Conservation (phyloP, 2,888 invertebrate genomes). For the Diogma glabrata region DNA sequence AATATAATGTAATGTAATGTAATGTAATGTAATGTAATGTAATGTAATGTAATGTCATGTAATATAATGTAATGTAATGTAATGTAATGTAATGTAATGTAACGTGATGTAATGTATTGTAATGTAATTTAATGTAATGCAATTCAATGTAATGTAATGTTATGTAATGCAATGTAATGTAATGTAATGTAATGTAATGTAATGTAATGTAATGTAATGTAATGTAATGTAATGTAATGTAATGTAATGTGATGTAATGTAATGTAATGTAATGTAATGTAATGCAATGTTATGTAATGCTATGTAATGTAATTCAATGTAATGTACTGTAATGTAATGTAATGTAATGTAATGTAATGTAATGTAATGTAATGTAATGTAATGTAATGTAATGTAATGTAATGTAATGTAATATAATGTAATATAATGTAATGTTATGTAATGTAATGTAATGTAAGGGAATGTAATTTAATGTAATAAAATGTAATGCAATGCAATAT, state of each 20-base stretch:
- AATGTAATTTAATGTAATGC: background rate
- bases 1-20: background rate
- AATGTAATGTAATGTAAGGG: background rate
- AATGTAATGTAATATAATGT: background rate
- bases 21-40: background rate
- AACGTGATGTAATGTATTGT: background rate
- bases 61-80: background rate
- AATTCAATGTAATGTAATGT: background rate
- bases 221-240: background rate
- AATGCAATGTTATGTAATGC: background rate
- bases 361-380: background rate
- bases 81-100: background rate
- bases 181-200: background rate
- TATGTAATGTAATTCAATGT: background rate
- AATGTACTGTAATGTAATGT: background rate
- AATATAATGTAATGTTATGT: background rate
- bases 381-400: background rate
- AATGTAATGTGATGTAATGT: background rate
- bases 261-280: background rate
- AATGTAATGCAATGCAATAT: background rate
- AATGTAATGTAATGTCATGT: background rate
- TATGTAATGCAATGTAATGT: background rate
- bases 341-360: background rate
- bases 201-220: background rate
- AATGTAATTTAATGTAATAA: background rate